Percentiles rank a stretch among this genome's conserved stretches.
Conservation (phyloP, 2,113 vertebrate genomes). For the Microcebus lehilahytsara region DNA sequence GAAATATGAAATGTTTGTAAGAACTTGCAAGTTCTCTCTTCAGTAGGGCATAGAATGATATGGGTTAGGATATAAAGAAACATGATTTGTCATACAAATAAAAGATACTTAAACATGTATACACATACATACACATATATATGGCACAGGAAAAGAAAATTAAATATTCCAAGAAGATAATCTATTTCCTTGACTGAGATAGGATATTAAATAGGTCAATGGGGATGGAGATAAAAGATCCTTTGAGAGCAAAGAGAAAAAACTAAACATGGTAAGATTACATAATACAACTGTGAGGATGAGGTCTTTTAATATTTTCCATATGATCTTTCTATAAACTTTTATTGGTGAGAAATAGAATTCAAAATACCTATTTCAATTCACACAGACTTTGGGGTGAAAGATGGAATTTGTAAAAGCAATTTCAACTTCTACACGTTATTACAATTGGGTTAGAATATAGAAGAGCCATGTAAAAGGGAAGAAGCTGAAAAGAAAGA, state of each 20-base stretch:
- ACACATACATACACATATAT: background rate
- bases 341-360: background rate
- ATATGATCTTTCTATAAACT: background rate
- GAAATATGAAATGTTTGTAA: background rate
- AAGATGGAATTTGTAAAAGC: conserved; percentile 10
- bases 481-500: background rate
- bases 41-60: background rate
- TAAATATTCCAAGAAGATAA: background rate
- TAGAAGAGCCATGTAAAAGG: background rate
- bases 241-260: background rate
- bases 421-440: background rate
- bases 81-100: background rate
- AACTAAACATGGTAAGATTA: background rate
- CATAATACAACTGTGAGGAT: background rate
- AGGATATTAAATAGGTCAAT: background rate
- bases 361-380: conserved; percentile 23
- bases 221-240: background rate
- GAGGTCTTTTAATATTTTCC: background rate
- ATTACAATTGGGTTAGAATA: background rate
- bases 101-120: background rate
- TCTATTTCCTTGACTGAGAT: background rate
- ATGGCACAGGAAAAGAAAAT: background rate
- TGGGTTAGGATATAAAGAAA: background rate
- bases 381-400: background rate
- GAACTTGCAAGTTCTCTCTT: background rate